These are phyloP conservation scores for Phallusia fumigata DNA, from an alignment of 23 tunicate species.

Conservation along the genomic window DNA sequence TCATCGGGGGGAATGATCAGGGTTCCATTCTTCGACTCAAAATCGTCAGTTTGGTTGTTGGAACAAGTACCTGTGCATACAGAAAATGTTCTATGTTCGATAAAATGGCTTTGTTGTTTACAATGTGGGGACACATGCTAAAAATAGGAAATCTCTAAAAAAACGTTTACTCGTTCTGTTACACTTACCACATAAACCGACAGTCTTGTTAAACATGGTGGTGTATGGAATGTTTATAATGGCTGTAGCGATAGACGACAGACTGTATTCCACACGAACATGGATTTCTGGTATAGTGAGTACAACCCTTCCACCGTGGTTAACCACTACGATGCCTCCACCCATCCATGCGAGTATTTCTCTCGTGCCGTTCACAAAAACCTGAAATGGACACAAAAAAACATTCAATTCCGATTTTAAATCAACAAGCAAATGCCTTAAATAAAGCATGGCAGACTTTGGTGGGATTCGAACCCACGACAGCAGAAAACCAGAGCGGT, in stretches of 20 bases:
- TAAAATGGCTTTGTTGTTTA: too few relatives aligned
- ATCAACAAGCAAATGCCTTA: too few relatives aligned
- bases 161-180: too few relatives aligned
- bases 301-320: background rate
- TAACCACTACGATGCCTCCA: background rate
- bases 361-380: background rate
- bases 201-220: background rate
- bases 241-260: background rate
- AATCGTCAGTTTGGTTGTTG: background rate
- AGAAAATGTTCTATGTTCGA: too few relatives aligned
- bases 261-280: conserved; percentile 8
- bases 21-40: background rate
- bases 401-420: too few relatives aligned
- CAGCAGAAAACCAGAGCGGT: too few relatives aligned
- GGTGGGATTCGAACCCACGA: too few relatives aligned
- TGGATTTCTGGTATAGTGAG: background rate
- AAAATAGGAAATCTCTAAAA: too few relatives aligned
- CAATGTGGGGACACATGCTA: too few relatives aligned
- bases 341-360: background rate
- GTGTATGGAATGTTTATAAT: background rate
- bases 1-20: background rate
- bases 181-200: conserved; percentile 1
- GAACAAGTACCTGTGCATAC: background rate
- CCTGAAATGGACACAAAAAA: background rate
- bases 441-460: too few relatives aligned